Conservation (phyloP, 1,140 invertebrate species). For the Papilio xuthus region DNA sequence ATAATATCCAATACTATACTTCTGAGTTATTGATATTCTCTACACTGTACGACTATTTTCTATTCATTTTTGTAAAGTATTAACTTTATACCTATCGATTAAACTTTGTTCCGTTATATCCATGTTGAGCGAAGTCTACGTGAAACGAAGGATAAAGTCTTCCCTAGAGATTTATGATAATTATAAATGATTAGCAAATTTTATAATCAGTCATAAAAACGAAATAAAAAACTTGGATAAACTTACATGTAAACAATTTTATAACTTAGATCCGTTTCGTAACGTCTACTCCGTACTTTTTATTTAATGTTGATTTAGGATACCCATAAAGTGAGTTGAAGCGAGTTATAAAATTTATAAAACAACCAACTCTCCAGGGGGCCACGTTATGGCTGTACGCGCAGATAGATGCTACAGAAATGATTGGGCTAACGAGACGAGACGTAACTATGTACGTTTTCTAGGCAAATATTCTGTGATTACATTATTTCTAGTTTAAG, state of each 20-base stretch:
- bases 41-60: too few species aligned
- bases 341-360: conserved; percentile 22
- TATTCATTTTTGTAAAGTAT: too few species aligned
- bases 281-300: conserved; percentile 8
- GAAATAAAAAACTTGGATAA: not conserved
- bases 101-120: not conserved
- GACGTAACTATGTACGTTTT: not conserved
- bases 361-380: conserved; percentile 15
- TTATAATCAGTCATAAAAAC: not conserved
- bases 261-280: conserved; percentile 15
- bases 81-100: too few species aligned
- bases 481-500: not conserved
- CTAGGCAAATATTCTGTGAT: not conserved
- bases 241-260: conserved; percentile 14
- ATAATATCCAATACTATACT: too few species aligned
- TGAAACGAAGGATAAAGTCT: not conserved
- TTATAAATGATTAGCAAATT: not conserved
- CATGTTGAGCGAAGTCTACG: not conserved
- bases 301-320: conserved; percentile 19
- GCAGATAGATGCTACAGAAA: not conserved
- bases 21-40: too few species aligned
- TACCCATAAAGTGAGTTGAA: conserved; percentile 12
- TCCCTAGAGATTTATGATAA: not conserved
- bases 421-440: not conserved
- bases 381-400: conserved; percentile 1